These are phyloP conservation scores for Portunus trituberculatus DNA, from an alignment of 1,140 invertebrate species.

Conservation along the genomic window DNA sequence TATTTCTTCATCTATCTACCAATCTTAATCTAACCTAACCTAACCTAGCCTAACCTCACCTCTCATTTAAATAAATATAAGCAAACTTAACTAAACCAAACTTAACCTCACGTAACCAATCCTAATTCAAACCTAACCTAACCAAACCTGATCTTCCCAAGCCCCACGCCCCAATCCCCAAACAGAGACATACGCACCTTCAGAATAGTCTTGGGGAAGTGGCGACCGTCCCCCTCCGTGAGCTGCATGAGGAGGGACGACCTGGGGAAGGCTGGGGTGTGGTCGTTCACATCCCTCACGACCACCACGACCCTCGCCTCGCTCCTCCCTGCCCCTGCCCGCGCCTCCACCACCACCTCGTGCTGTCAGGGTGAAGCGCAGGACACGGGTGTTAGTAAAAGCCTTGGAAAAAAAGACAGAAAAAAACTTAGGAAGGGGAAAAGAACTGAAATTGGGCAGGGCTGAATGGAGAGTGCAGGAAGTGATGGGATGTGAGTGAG, in stretches of 20 bases:
- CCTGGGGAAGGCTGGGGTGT: conserved; percentile 51
- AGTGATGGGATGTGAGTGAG: background rate
- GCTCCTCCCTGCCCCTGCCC: conserved; percentile 31
- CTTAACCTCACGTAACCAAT: no score
- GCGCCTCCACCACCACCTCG: conserved; percentile 30
- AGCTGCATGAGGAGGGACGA: background rate
- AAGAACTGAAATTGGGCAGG: background rate
- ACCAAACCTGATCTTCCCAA: no score
- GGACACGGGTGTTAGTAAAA: background rate
- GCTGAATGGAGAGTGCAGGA: background rate
- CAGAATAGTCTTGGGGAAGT: background rate
- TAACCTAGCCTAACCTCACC: no score
- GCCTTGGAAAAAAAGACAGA: background rate
- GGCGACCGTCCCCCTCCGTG: background rate
- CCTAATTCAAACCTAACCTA: no score
- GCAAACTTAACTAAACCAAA: no score
- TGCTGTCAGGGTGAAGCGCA: background rate
- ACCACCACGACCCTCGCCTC: conserved; percentile 48
- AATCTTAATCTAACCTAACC: no score
- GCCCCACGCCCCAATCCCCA: no score
- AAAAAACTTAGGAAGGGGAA: background rate
- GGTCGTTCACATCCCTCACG: conserved; percentile 58
- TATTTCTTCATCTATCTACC: background rate
- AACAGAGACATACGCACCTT: background rate
- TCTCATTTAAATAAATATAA: no score